Percentiles rank a stretch among this genome's conserved stretches.
Conservation (phyloP, 2,888 invertebrate genomes). For the Ophion costatus region DNA sequence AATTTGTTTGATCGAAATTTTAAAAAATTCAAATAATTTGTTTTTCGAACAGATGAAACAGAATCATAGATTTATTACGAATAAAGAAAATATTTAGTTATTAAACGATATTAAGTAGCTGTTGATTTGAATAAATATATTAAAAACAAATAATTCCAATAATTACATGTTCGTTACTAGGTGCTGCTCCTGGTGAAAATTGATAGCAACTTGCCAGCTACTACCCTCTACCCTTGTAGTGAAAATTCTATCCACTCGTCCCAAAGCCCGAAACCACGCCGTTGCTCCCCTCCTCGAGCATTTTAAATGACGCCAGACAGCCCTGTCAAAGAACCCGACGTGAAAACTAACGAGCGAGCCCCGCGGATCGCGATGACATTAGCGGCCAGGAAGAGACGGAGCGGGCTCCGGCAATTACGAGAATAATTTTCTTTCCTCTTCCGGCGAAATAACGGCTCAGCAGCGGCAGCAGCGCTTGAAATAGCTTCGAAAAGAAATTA, state of each 20-base stretch:
- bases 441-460: not conserved
- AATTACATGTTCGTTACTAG: slow-evolving; percentile 29
- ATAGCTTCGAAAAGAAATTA: slow-evolving; percentile 62
- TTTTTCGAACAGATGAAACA: too few relatives aligned
- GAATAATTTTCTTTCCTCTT: slow-evolving; percentile 1
- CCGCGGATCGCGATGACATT: slow-evolving; percentile 67
- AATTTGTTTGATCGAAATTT: too few relatives aligned
- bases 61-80: too few relatives aligned
- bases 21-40: too few relatives aligned
- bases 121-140: too few relatives aligned
- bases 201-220: slow-evolving; percentile 75
- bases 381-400: slow-evolving; percentile 58
- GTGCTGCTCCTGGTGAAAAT: slow-evolving; percentile 73
- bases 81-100: too few relatives aligned
- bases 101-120: too few relatives aligned
- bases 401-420: slow-evolving; percentile 28
- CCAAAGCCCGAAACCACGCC: not conserved
- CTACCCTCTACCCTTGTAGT: slow-evolving; percentile 54
- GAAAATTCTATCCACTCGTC: slow-evolving; percentile 63
- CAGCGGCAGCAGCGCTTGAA: slow-evolving; percentile 8
- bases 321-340: slow-evolving; percentile 66
- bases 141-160: too few relatives aligned
- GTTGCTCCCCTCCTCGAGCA: slow-evolving; percentile 7
- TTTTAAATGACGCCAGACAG: slow-evolving; percentile 55
- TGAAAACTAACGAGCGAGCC: slow-evolving; percentile 75